phyloP scores from a whole-genome alignment of 2,797 vertebrate species.

The Acanthis flammea region DNA sequence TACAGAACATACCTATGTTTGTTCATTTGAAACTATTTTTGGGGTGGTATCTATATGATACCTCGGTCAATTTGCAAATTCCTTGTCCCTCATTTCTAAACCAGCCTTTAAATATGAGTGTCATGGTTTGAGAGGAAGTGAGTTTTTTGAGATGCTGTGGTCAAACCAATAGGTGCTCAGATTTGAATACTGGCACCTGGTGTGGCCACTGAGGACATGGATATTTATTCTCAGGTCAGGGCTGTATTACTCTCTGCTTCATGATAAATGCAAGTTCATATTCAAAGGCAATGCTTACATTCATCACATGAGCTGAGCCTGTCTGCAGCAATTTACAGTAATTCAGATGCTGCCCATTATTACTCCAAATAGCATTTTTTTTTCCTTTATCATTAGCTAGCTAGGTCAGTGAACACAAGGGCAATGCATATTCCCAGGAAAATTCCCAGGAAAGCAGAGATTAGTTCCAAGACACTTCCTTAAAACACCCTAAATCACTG shows the following conservation, averaged over 20 bases:
- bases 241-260: neutral
- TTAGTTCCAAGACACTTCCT: constrained; percentile 21
- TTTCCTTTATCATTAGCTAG: constrained; percentile 5
- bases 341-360: constrained; percentile 42
- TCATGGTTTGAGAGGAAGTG: no score
- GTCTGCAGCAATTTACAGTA: constrained; percentile 49
- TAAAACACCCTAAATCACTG: neutral
- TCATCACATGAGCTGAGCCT: constrained; percentile 28
- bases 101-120: neutral
- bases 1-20: neutral
- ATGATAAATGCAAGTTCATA: constrained; percentile 51
- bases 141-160: no score
- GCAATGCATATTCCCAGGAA: neutral
- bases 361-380: constrained; percentile 21
- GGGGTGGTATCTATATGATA: neutral
- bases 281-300: constrained; percentile 56
- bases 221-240: constrained; percentile 9
- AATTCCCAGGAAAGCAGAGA: constrained; percentile 11
- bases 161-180: no score
- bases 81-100: neutral
- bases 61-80: neutral
- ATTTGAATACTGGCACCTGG: no score
- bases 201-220: no score
- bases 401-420: constrained; percentile 26
- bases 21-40: neutral